A percentile compares a stretch with the other conserved stretches of the same genome.
These are phyloP conservation scores for Timema cristinae DNA, from an alignment of 2,888 invertebrate species.

Conservation along the genomic window DNA sequence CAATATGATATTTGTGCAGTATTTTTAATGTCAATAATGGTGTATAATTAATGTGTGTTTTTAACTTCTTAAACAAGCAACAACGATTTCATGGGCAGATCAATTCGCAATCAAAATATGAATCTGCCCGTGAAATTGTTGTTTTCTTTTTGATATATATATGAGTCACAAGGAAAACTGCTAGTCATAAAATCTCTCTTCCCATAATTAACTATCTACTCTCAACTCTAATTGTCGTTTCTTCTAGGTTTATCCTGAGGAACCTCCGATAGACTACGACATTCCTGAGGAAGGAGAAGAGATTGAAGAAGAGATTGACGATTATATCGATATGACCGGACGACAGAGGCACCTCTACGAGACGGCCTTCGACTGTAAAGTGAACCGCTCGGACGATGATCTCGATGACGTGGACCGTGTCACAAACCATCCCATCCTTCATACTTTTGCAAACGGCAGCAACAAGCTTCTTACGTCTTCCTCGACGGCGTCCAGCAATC, in stretches of 20 bases:
- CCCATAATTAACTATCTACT: no score
- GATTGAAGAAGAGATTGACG: conserved; percentile 21
- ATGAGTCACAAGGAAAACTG: no score
- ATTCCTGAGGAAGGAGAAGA: conserved; percentile 33
- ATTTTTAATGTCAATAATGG: no score
- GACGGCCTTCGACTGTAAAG: conserved; percentile 85
- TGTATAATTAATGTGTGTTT: no score
- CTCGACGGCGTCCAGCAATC: neutral
- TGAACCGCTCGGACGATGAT: conserved; percentile 74
- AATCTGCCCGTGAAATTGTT: no score
- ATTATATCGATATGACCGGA: conserved; percentile 51
- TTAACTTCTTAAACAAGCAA: no score
- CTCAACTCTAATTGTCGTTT: conserved; percentile 37
- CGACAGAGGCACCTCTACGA: conserved; percentile 77
- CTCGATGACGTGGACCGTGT: conserved; percentile 77
- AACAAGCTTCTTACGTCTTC: conserved; percentile 2
- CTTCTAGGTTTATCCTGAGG: conserved; percentile 43
- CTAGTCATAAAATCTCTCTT: no score
- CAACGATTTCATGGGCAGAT: no score
- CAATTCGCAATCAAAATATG: no score
- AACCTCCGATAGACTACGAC: conserved; percentile 42
- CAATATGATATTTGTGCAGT: no score
- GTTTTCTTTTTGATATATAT: no score
- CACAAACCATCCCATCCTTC: conserved; percentile 72
- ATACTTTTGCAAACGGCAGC: conserved; percentile 31